Evolutionary conservation across 2,113 vertebrate species (phyloP).

Genomic region (Chiloscyllium plagiosum): DNA sequence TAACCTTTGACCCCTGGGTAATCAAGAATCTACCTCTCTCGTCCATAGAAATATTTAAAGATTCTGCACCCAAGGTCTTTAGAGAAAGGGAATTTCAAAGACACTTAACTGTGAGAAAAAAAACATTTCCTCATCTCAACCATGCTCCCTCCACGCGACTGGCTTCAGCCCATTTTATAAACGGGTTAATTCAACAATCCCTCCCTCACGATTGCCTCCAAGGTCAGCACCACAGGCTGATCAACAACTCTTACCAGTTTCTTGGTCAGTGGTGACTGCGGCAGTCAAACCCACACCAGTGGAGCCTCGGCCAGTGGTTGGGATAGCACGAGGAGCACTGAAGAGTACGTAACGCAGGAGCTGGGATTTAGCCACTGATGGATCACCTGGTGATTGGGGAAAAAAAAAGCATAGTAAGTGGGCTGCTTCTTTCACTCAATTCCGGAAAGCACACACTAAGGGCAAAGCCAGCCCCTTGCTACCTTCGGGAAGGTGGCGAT

Average conservation of each 20-base stretch:
- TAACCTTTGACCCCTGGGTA: no score
- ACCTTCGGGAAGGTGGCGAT: neutral
- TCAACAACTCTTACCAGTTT: constrained; percentile 68
- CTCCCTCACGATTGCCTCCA: neutral
- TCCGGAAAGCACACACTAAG: neutral
- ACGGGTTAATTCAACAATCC: neutral
- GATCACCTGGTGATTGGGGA: constrained; percentile 66
- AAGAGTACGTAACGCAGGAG: constrained; percentile 86
- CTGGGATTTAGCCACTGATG: constrained; percentile 94
- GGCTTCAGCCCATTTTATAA: neutral
- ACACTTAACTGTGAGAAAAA: no score
- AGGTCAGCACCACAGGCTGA: neutral
- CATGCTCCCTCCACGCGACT: neutral
- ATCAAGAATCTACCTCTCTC: no score
- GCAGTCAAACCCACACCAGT: constrained; percentile 88
- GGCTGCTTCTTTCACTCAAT: neutral
- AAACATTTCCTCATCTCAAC: neutral
- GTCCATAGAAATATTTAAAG: no score
- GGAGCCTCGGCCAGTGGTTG: constrained; percentile 94
- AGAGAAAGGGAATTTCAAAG: no score
- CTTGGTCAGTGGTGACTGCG: constrained; percentile 89
- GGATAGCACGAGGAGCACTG: constrained; percentile 82
- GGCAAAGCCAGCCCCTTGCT: no score
- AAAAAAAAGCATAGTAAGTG: neutral
- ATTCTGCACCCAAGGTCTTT: no score